Base-by-base conservation (phyloP, 2,797 vertebrate species). In the Spondyliosoma cantharus region DNA sequence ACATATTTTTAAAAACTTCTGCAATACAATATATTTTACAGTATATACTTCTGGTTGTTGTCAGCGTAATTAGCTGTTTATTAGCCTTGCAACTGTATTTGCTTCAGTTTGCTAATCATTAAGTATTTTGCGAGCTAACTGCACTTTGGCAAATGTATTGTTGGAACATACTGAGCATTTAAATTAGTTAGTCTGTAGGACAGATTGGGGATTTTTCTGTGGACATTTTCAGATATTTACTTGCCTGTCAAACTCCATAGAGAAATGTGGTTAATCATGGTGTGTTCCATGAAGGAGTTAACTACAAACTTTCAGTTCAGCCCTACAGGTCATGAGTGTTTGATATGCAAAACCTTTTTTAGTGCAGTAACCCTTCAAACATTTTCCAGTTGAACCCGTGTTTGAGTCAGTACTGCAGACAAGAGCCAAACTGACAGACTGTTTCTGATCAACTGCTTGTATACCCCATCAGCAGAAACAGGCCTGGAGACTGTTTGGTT, bases 381-480 rank as follows among this genome's bases (percentile, higher is more conserved):
- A 14, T 46, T 16, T n/a, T 56, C 13, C 24, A 3, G 14, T 27
- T n/a, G 68, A 53, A 46, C 9, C 11, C 24, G 8, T 24, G 43
- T 50, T 46, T 43, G 37, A 72, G 32, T 29, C 70, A 42, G 58
- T 22, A 14, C 27, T n/a, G 37, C 43, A 29, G 67, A 19, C 16
- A 22, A 37, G 14, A 69, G 57, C 8, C 7, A 11, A 20, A 66
- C 48, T 54, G 22, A 49, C 29, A 32, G 52, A 42, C 15, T 25
- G 27, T 11, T 15, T 52, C 43, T 71, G n/a, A 42, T 59, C 57
- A 27, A 1, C 56, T 53, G 62, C n/a, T 57, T 57, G 32, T 19
- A 57, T 43, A 74, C 24, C 62, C 24, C 75, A 45, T 72, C 17
- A 57, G 20, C 61, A 71, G 62, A 74, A 45, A 19, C 29, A 69